Evolutionary conservation across 2,797 vertebrate genomes (phyloP), one percentile per base, ranked within the genome.

Genomic region (Ciconia nigra): DNA sequence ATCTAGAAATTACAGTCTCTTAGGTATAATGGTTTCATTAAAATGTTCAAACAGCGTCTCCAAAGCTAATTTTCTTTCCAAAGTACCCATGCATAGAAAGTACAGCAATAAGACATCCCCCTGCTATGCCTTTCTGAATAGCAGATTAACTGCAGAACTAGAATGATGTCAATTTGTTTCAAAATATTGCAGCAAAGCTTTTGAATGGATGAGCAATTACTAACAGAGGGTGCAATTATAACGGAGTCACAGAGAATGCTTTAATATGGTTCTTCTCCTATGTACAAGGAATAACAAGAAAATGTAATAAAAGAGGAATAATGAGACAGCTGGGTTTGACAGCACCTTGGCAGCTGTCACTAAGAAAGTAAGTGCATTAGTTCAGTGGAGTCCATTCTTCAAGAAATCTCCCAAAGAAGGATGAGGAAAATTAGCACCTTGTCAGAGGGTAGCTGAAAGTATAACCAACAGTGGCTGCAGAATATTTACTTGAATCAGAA

Each of bases 181-280:
- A 97, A 98, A 98, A 98, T 98, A 98, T 97, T 98, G 92, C 97
- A 96, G 93, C 93, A 94, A 97, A 96, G 90, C 95, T 97, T 98
- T 95, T 96, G 92, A 97, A 97, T 93, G 97, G 96, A 97, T 96
- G 95, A 97, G 95, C 97, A 97, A 96, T 97, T 96, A 97, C 94
- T 96, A 97, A 97, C 96, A 93, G 90, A 92, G 87, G 90, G 87
- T 95, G 86, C 89, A 89, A 93, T 97, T 97, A 96, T 90, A 98
- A 97, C 55, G 2, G 22, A 95, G 89, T 92, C 92, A 89, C 47
- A 96, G 92, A 95, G 55, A 94, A 97, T 63, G 84, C 73, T 97
- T 89, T 83, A 91, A 91, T 95, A 95, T 65, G 77, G 76, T 92
- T 97, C 87, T 97, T 94, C 96, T 94, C 87, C 86, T 82, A 67